Evolutionary conservation across 2,797 vertebrate species (phyloP), one percentile per base, ranked within the genome.

Genomic region (Alectoris magna): DNA sequence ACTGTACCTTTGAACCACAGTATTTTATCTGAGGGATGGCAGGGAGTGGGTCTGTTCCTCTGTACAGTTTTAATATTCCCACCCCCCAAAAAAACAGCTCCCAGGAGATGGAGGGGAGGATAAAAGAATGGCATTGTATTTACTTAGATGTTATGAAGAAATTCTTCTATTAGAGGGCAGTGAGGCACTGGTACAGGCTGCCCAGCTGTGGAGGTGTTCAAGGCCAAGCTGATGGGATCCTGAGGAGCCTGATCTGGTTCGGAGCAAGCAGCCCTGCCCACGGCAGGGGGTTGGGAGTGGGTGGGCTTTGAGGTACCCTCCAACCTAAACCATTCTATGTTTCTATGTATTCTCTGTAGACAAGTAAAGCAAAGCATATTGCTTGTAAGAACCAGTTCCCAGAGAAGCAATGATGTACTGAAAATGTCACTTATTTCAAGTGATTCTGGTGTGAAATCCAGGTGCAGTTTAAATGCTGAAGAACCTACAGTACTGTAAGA

Each of bases 1-100:
- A 1, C 11, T 72, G 31, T 21, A 58, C 7, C n/a, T 64, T 14
- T 41, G 31, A 85, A 70, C 14, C 3, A 11, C 55, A 10, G 5
- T 15, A 31, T 24, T 84, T 59, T 66, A 63, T 71, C 3, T 1
- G 3, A n/a, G 10, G 3, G 4, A 43, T 0, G 1, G 5, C 7
- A 11, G 2, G 7, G 12, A n/a, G 36, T 11, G 6, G 18, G 24
- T 41, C 31, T 27, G 18, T 53, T 49, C 21, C 27, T 34, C 6
- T 60, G 1, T 27, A 10, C 19, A 53, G 24, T 41, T 34, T 63
- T 6, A 1, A 13, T 43, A 53, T 34, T 34, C 8, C 39, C 62
- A 7, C 26, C 16, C 26, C 49, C 13, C 14, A 51, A 26, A 51
- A 6, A 80, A 5, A 21, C 8, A 23, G 3, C 3, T 72, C 17